A percentile compares a stretch with the other conserved stretches of the same genome.
Conservation (phyloP, 2,888 invertebrate genomes). For the Apodemia zela region DNA sequence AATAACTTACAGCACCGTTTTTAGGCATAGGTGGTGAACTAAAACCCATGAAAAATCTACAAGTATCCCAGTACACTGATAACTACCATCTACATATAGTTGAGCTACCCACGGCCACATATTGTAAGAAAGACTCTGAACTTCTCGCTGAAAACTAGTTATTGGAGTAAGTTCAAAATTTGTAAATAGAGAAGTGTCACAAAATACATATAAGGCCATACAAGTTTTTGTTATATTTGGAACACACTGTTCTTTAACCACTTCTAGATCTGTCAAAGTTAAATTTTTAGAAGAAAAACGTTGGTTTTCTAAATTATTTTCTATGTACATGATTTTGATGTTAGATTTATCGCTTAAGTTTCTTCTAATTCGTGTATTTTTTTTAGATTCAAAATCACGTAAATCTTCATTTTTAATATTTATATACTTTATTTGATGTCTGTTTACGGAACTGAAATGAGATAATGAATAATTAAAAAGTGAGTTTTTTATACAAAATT, state of each 20-base stretch:
- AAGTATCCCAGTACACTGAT: slow-evolving; percentile 85
- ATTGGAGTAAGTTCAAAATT: slow-evolving; percentile 50
- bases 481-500: neutral
- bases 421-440: slow-evolving; percentile 58
- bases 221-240: slow-evolving; percentile 73
- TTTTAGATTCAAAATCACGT: slow-evolving; percentile 29
- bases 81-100: slow-evolving; percentile 85
- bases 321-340: slow-evolving; percentile 54
- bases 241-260: slow-evolving; percentile 64
- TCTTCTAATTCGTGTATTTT: slow-evolving; percentile 45
- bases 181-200: slow-evolving; percentile 67
- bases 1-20: slow-evolving; percentile 54
- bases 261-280: slow-evolving; percentile 56
- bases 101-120: slow-evolving; percentile 88
- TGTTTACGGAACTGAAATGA: slow-evolving; percentile 57
- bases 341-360: slow-evolving; percentile 41
- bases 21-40: slow-evolving; percentile 77
- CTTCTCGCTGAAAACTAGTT: slow-evolving; percentile 39
- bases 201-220: slow-evolving; percentile 76
- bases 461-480: neutral
- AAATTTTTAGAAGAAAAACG: slow-evolving; percentile 39
- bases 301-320: slow-evolving; percentile 37
- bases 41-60: slow-evolving; percentile 85
- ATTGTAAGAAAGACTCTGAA: slow-evolving; percentile 35
- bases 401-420: slow-evolving; percentile 53